phyloP scores from a whole-genome alignment of 1,140 invertebrate genomes.

The Muscidifurax raptorellus region DNA sequence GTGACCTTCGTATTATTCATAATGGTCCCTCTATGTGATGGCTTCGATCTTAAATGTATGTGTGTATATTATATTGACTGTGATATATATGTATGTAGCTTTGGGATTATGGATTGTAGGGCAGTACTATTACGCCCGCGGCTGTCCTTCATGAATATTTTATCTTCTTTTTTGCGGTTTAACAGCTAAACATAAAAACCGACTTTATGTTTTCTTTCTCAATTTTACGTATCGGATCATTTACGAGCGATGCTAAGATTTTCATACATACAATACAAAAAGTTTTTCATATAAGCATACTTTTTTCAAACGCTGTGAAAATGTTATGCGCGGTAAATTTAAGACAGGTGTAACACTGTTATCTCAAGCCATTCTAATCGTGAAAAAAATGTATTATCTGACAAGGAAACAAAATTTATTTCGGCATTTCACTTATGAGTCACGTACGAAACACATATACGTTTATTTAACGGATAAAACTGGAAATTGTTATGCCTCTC shows the following conservation, averaged over 20 bases:
- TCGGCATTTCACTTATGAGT: background rate
- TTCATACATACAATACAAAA: background rate
- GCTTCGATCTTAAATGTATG: background rate
- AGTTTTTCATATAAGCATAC: too few species aligned
- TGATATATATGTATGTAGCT: too few species aligned
- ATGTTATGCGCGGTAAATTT: background rate
- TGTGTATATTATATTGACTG: background rate
- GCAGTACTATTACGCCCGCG: background rate
- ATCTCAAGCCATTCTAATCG: background rate
- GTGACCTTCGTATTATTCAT: background rate
- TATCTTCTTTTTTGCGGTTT: background rate
- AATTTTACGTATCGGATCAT: too few species aligned
- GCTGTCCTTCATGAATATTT: background rate
- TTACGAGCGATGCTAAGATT: background rate
- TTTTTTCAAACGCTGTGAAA: background rate
- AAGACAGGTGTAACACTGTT: background rate
- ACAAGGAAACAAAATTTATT: background rate
- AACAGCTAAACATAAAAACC: background rate
- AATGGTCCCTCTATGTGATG: background rate
- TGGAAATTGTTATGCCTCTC: background rate
- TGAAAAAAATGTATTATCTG: background rate
- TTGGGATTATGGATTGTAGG: background rate
- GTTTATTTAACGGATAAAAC: background rate
- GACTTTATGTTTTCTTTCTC: background rate
- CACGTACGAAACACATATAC: background rate